These are phyloP conservation scores for Brachypterus glaber DNA, from an alignment of 2,888 invertebrate genomes.

Conservation along the genomic window DNA sequence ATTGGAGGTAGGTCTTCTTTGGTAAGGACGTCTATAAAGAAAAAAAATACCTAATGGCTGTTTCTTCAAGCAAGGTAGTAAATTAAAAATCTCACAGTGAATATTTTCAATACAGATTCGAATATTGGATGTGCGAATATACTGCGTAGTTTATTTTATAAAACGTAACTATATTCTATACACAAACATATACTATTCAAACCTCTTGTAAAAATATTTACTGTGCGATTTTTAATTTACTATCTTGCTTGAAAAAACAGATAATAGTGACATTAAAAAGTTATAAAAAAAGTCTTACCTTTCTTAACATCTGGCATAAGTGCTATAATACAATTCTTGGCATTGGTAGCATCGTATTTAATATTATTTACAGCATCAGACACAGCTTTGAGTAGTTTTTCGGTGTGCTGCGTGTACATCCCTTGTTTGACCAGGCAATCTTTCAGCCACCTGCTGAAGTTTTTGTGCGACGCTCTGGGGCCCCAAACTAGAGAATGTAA, in stretches of 20 bases:
- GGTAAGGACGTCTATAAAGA: conserved; percentile 28
- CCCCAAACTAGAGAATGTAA: conserved; percentile 86
- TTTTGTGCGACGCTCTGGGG: conserved; percentile 73
- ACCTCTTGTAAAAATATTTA: no score
- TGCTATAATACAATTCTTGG: conserved; percentile 49
- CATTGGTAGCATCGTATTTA: conserved; percentile 51
- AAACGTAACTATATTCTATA: no score
- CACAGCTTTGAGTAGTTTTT: conserved; percentile 61
- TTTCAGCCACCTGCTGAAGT: conserved; percentile 81
- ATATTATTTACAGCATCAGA: conserved; percentile 59
- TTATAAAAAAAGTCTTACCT: conserved; percentile 20
- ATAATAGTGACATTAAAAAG: conserved; percentile 4
- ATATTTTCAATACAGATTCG: no score
- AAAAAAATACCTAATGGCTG: conserved; percentile 2
- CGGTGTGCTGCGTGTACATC: conserved; percentile 73
- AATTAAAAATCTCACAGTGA: no score
- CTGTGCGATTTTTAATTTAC: no score
- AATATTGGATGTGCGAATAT: no score
- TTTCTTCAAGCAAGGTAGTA: no score
- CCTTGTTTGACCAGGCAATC: conserved; percentile 87
- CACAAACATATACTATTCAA: no score
- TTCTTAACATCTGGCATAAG: conserved; percentile 44
- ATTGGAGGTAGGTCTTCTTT: conserved; percentile 54
- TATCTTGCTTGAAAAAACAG: no score
- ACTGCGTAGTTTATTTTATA: no score